Percentiles rank a stretch among this genome's conserved stretches.
phyloP scores from a whole-genome alignment of 2,113 vertebrate genomes.

The Etheostoma cragini region DNA sequence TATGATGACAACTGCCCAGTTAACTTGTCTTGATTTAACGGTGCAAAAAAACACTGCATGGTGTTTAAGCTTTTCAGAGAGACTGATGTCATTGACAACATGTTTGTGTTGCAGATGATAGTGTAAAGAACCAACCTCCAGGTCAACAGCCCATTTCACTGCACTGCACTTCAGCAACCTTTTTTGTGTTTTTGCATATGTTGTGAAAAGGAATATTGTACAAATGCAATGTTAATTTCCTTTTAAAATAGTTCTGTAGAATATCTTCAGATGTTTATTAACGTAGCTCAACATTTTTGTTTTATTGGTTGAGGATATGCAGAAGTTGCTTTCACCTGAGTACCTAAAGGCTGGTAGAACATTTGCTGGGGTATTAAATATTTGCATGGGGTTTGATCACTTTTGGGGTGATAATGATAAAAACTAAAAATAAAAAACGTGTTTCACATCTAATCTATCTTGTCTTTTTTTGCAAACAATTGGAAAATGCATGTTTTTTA shows the following conservation, averaged over 20 bases:
- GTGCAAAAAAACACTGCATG: background rate
- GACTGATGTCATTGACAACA: background rate
- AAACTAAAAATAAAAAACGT: background rate
- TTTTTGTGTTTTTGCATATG: background rate
- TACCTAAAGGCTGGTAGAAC: background rate
- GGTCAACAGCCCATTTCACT: background rate
- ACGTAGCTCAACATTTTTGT: background rate
- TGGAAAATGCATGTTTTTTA: background rate
- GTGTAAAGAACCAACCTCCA: background rate
- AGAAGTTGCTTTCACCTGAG: background rate
- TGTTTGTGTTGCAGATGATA: conserved; percentile 38
- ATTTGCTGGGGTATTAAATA: background rate
- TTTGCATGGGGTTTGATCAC: background rate
- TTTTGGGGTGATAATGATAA: conserved; percentile 5
- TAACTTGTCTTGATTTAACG: background rate
- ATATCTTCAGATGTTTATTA: background rate
- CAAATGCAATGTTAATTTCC: background rate
- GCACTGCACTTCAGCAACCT: background rate
- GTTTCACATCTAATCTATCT: background rate
- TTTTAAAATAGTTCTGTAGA: background rate
- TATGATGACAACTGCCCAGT: background rate
- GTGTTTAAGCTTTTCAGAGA: background rate
- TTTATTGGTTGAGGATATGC: background rate
- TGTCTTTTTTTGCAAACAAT: background rate
- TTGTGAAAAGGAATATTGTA: conserved; percentile 1